Conservation (phyloP, 1,140 invertebrate genomes). For the Watersipora subatra region DNA sequence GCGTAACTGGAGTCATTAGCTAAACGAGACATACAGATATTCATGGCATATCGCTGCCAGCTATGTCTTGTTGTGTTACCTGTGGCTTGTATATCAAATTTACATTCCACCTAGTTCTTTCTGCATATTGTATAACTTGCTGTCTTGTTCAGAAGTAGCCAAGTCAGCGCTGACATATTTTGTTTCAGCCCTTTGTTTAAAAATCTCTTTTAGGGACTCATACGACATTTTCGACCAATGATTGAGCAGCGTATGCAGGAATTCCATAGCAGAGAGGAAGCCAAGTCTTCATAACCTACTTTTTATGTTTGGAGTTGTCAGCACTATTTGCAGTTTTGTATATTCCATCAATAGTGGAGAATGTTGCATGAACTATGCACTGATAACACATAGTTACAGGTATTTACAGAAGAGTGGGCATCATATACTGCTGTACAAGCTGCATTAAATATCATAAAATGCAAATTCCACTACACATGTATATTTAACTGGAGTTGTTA, state of each 20-base stretch:
- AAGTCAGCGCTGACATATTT: slow-evolving; percentile 1
- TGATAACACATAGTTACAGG: too few relatives aligned
- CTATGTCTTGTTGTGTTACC: background rate
- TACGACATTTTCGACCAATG: slow-evolving; percentile 90
- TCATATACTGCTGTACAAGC: background rate
- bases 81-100: background rate
- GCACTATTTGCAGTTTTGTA: background rate
- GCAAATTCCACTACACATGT: too few relatives aligned
- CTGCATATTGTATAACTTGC: background rate
- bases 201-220: slow-evolving; percentile 73
- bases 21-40: background rate
- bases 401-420: too few relatives aligned
- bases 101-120: background rate
- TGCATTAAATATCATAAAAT: background rate
- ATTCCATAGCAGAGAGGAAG: slow-evolving; percentile 13
- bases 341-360: too few relatives aligned
- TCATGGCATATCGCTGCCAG: background rate
- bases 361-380: too few relatives aligned
- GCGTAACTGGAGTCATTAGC: background rate
- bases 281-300: slow-evolving; percentile 7
- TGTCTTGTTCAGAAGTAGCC: background rate
- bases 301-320: background rate
- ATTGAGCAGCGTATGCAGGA: slow-evolving; percentile 54
- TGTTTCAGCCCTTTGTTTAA: slow-evolving; percentile 20
- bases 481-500: too few relatives aligned